Evolutionary conservation across 2,888 invertebrate species (phyloP), one percentile per base, ranked within the genome.

Genomic region (Drosophila phalerata): DNA sequence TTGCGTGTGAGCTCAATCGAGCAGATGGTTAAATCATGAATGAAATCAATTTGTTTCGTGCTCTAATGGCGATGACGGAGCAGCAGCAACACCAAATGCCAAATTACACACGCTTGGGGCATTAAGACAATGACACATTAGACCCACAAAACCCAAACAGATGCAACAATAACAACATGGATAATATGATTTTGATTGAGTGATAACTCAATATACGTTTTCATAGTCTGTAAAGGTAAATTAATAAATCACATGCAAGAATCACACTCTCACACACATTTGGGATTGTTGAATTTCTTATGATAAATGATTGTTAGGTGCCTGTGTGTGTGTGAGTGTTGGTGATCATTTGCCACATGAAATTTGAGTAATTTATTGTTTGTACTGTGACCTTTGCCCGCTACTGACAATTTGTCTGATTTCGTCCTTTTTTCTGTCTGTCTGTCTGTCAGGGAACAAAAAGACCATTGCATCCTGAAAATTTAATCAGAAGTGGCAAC

Each of bases 121-220:
- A 51, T 67, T 63, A 76, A 76, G 83, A 76, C 83, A 82, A 82
- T 88, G 83, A 85, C 88, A 82, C 69, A 80, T 85, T 71, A 58
- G 45, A 66, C 28, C 32, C 30, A 28, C 11, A 66, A 28, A 38
- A 38, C 37, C 11, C 61, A 28, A 38, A 38, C 37, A 3, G 43
- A 42, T n/a, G 43, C 38, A 67, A 19, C 48, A 61, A 45, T 52
- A 52, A 9, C 51, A 32, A 17, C 37, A 51, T 30, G 43, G 56
- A 60, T 77, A 78, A 84, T 73, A 78, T 56, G 40, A 69, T 78
- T 73, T 69, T 84, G 87, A 85, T 85, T 89, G 85, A 87, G 89
- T 89, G 89, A 89, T 85, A 89, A 84, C 81, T 87, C 78, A 86
- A 80, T 88, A 80, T 86, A 73, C 28, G 47, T 56, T 48, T 25